These are phyloP conservation scores for Diachrysia chrysitis DNA, from an alignment of 2,888 invertebrate genomes.

Conservation along the genomic window DNA sequence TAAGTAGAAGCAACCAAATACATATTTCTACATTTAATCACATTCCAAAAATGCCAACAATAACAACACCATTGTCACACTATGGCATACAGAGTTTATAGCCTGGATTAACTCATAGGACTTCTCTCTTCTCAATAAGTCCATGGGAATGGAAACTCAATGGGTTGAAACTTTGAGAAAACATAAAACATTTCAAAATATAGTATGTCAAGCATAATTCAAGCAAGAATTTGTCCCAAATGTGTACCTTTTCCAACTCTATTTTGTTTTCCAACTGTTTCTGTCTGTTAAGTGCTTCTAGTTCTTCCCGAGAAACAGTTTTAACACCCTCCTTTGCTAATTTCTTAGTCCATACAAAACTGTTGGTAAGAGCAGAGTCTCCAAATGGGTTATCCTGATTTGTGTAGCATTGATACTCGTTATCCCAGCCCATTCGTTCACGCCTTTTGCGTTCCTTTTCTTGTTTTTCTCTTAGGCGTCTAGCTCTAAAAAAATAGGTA, in stretches of 20 bases:
- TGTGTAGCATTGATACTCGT: slow-evolving; percentile 98
- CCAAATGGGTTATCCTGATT: slow-evolving; percentile 99
- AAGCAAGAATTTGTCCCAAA: too few relatives aligned
- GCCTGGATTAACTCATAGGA: too few relatives aligned
- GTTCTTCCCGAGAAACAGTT: slow-evolving; percentile 93
- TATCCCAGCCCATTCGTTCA: slow-evolving; percentile 99
- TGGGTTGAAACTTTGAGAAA: not conserved
- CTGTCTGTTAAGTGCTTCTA: slow-evolving; percentile 94
- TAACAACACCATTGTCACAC: too few relatives aligned
- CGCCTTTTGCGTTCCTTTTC: slow-evolving; percentile 96
- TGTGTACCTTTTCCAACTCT: slow-evolving; percentile 95
- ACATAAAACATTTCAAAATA: not conserved
- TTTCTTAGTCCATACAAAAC: slow-evolving; percentile 99
- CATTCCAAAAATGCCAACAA: too few relatives aligned
- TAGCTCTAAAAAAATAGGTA: slow-evolving; percentile 71
- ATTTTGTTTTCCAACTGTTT: slow-evolving; percentile 97
- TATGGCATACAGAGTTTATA: too few relatives aligned
- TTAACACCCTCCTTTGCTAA: slow-evolving; percentile 97
- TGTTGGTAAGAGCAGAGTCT: slow-evolving; percentile 97
- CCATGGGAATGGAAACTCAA: too few relatives aligned
- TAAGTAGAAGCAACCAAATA: too few relatives aligned
- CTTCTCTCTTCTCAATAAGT: too few relatives aligned
- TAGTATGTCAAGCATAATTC: too few relatives aligned
- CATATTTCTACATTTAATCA: too few relatives aligned
- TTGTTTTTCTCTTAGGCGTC: slow-evolving; percentile 96